Percentiles rank a stretch among this genome's conserved stretches.
Conservation (phyloP, 2,888 invertebrate species). For the Caenorhabditis parvicauda region DNA sequence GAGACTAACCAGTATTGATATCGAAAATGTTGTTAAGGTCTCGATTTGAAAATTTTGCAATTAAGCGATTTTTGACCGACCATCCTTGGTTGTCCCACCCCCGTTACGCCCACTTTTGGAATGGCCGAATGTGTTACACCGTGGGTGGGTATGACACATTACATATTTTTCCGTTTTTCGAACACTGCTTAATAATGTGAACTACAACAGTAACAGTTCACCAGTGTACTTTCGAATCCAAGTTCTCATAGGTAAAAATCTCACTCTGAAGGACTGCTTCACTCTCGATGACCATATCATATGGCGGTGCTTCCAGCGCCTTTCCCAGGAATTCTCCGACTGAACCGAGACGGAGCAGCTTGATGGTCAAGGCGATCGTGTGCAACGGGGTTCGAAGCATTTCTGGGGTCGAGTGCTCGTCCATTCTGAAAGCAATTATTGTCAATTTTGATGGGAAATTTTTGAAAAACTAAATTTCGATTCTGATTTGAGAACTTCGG, state of each 20-base stretch:
- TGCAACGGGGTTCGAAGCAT: conserved; percentile 96
- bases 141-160: not conserved
- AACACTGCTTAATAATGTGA: not conserved
- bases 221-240: not conserved
- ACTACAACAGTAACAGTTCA: too few relatives aligned
- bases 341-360: conserved; percentile 82
- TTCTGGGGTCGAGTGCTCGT: conserved; percentile 87
- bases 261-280: conserved; percentile 74
- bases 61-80: too few relatives aligned
- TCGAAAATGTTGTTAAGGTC: too few relatives aligned
- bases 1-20: too few relatives aligned
- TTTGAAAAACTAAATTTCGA: not conserved
- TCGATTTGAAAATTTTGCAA: too few relatives aligned
- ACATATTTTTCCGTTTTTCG: not conserved
- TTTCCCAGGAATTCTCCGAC: conserved; percentile 93
- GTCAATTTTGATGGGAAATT: not conserved
- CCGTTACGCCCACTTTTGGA: too few relatives aligned
- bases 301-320: conserved; percentile 86
- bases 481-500: too few relatives aligned
- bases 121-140: too few relatives aligned
- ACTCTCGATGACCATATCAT: conserved; percentile 96
- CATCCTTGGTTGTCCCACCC: too few relatives aligned
- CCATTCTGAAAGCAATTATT: conserved; percentile 62
- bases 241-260: conserved; percentile 5
- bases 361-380: conserved; percentile 86